Percentiles rank a stretch among this genome's conserved stretches.
phyloP scores from a whole-genome alignment of 2,797 vertebrate species.

The Florisuga fusca region DNA sequence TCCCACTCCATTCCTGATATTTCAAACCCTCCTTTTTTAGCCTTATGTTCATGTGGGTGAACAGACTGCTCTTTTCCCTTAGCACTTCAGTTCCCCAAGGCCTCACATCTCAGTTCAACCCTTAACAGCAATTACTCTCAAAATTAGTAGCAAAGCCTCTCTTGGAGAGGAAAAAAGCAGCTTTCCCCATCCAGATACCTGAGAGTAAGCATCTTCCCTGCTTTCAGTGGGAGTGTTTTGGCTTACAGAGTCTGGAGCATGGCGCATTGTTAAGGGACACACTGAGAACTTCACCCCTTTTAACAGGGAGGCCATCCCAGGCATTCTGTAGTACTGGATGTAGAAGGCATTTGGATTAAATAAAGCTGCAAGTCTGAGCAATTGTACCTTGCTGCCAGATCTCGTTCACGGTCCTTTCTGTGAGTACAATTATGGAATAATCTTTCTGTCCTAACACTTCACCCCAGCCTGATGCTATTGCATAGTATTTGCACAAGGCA shows the following conservation, averaged over 20 bases:
- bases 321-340: neutral
- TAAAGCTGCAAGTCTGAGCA: neutral
- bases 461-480: fast-evolving
- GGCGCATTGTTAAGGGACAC: neutral
- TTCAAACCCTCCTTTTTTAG: neutral
- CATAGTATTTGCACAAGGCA: neutral
- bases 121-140: too few relatives aligned
- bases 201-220: neutral
- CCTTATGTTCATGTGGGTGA: neutral
- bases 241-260: neutral
- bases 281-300: neutral
- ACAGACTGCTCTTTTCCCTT: neutral
- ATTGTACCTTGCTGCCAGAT: too few relatives aligned
- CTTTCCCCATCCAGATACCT: neutral
- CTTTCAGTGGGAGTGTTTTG: neutral
- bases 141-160: neutral
- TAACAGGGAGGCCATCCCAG: neutral
- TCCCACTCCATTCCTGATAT: neutral
- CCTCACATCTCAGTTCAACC: neutral
- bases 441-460: neutral
- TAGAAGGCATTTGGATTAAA: neutral
- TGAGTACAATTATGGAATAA: neutral
- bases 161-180: neutral
- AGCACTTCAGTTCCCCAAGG: neutral
- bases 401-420: neutral